Conservation (phyloP, 2,888 invertebrate species). For the Pachymerium ferrugineum region DNA sequence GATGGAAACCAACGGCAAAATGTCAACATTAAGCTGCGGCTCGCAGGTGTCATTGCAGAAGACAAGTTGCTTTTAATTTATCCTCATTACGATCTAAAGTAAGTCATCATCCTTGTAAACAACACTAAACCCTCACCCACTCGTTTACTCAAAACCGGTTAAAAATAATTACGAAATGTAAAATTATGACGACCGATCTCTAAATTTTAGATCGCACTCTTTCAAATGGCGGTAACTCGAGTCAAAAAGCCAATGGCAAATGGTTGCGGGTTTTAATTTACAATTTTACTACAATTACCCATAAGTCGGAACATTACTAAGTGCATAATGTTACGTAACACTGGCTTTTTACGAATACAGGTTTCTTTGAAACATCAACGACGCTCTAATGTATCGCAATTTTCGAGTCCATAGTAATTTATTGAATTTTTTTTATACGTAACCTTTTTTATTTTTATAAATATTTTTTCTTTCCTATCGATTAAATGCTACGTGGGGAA, state of each 20-base stretch:
- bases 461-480: background rate
- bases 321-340: no score
- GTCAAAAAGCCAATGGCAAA: slow-evolving; percentile 23
- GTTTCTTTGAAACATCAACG: background rate
- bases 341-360: no score
- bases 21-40: background rate
- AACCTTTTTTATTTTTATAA: background rate
- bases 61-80: slow-evolving; percentile 11
- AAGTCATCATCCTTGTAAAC: background rate
- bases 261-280: slow-evolving; percentile 17
- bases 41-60: slow-evolving; percentile 27
- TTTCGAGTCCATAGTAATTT: slow-evolving; percentile 24
- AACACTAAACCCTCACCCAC: background rate
- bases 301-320: background rate
- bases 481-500: background rate
- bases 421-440: background rate
- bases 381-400: background rate
- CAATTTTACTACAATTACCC: background rate
- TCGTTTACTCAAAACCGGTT: no score
- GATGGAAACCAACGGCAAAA: slow-evolving; percentile 5
- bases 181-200: no score
- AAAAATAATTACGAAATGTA: no score
- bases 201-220: background rate
- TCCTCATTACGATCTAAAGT: background rate
- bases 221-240: slow-evolving; percentile 24